Evolutionary conservation across 2,113 vertebrate genomes (phyloP).

Genomic region (Paramormyrops kingsleyae): DNA sequence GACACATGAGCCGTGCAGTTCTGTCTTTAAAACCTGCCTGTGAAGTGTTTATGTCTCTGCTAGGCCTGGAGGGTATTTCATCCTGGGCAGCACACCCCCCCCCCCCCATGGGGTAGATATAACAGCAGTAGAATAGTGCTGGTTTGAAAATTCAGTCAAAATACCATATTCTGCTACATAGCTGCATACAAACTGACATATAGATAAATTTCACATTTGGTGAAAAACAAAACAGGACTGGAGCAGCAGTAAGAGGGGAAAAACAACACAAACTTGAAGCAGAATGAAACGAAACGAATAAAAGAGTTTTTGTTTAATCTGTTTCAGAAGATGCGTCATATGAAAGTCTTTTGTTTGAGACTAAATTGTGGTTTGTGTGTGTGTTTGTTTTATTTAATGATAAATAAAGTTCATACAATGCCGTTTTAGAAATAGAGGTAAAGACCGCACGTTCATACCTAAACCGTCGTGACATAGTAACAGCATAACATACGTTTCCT

Average conservation of each 20-base stretch:
- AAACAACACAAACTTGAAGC: no score
- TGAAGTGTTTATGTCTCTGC: not conserved
- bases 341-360: no score
- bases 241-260: not conserved
- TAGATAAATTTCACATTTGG: no score
- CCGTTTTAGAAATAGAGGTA: not conserved
- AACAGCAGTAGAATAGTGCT: not conserved
- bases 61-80: not conserved
- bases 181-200: not conserved
- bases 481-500: not conserved
- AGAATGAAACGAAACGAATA: not conserved
- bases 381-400: no score
- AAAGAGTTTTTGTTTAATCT: not conserved
- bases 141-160: not conserved
- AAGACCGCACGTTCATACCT: no score
- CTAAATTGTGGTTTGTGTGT: no score
- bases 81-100: not conserved
- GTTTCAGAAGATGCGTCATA: not conserved
- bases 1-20: not conserved
- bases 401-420: not conserved
- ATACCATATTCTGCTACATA: not conserved
- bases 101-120: no score
- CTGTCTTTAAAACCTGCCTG: no score
- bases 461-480: no score
- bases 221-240: no score